Evolutionary conservation across 2,113 vertebrate species (phyloP), one percentile per base, ranked within the genome.

Genomic region (Hippocampus mohnikei): DNA sequence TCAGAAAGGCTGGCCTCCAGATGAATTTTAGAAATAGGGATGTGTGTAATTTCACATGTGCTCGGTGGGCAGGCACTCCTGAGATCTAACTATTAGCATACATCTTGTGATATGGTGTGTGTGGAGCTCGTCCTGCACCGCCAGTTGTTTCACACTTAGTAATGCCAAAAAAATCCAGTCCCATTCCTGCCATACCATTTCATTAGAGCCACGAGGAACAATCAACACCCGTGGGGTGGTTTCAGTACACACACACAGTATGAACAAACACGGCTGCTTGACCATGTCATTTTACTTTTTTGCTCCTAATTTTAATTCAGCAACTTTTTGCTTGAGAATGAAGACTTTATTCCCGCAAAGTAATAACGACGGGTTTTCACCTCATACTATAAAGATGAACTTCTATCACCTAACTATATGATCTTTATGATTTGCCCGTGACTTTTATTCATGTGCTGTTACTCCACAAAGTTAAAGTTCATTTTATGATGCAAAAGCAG

Each of bases 131-230:
- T 76, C 58, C 75, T 75, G n/a, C 27, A 40, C 55, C 56, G 53
- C 46, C 72, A 55, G 61, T 56, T 78, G 66, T 84, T 81, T 68
- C 77, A 73, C 76, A 67, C 60, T 27, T 25, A n/a, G 61, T 48
- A 55, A 80, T 55, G 27, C 59, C 72, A n/a, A n/a, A 60, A 60
- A 7, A 29, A 61, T 72, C 67, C 55, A 62, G 61, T 65, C 48
- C 44, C 62, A 55, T 84, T 73, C 73, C 52, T 74, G 73, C 80
- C 82, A 77, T 81, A 44, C 80, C 73, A 66, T 77, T 72, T 83
- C 69, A 82, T 85, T 73, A 75, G 44, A 48, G 55, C 41, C 73
- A 78, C 5, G 59, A 72, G 72, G 77, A 84, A 76, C 77, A 79
- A 75, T 74, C 29, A 73, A 69, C 70, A 53, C 81, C 76, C 85